Conservation (phyloP, 1,140 invertebrate genomes). For the Sweltsa coloradensis region DNA sequence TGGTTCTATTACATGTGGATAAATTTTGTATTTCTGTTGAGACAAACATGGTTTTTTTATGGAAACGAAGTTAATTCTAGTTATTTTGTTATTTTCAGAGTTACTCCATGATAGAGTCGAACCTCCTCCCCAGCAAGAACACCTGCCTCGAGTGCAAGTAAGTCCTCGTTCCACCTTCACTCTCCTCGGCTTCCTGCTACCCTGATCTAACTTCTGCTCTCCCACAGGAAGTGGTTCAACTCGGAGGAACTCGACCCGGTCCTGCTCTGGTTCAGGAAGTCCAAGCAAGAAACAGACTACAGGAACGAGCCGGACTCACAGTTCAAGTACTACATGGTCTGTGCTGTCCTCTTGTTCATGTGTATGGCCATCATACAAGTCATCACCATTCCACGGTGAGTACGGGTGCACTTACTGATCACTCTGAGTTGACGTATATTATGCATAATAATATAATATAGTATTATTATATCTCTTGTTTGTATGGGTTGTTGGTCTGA, state of each 20-base stretch:
- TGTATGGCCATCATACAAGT: slow-evolving; percentile 64
- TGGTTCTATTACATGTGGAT: too few species aligned
- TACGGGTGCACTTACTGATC: too few species aligned
- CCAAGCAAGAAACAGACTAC: slow-evolving; percentile 60
- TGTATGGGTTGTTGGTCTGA: neutral
- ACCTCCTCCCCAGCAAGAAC: slow-evolving; percentile 57
- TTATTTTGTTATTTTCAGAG: slow-evolving; percentile 59
- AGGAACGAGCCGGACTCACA: slow-evolving; percentile 63
- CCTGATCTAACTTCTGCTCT: neutral
- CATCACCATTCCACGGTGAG: slow-evolving; percentile 67
- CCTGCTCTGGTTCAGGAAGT: slow-evolving; percentile 64
- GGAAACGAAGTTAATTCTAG: too few species aligned
- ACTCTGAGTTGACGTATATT: neutral
- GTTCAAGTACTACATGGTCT: slow-evolving; percentile 73
- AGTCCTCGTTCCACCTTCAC: slow-evolving; percentile 23
- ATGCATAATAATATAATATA: neutral
- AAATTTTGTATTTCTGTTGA: too few species aligned
- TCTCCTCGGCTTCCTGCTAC: neutral
- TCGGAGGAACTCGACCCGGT: slow-evolving; percentile 56
- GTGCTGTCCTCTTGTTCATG: slow-evolving; percentile 59
- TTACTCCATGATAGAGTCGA: slow-evolving; percentile 79
- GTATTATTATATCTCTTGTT: too few species aligned
- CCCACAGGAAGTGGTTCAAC: slow-evolving; percentile 42
- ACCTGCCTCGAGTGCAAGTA: slow-evolving; percentile 58
- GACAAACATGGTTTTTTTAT: too few species aligned